Base-by-base conservation (phyloP, 2,797 vertebrate genomes). In the Gadopsis marmoratus region DNA sequence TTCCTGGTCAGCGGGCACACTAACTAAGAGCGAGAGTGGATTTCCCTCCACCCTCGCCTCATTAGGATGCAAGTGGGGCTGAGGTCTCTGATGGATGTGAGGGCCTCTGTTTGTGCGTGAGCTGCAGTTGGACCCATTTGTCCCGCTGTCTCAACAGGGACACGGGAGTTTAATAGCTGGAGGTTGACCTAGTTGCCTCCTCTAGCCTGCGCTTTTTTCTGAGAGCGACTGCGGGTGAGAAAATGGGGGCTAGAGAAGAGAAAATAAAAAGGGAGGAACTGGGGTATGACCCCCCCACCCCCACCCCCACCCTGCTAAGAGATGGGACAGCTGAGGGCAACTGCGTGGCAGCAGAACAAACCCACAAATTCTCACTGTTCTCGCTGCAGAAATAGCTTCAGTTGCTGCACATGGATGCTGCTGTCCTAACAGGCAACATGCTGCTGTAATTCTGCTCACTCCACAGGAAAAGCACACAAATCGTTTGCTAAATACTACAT, bases 311-410 rank as follows among this genome's bases (percentile, higher is more conserved):
- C 80, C 84, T 71, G 82, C 82, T 87, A 86, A 85, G 86, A 54
- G 76, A 90, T 90, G 84, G 88, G 89, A 92, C 93, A 92, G 89
- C 92, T 91, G 90, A 86, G 81, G 78, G 85, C 62, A 78, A 87
- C 73, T 77, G 78, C 33, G 50, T 10, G 33, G 71, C 71, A 80
- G 81, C 64, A 37, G 74, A 86, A 87, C 82, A 87, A 90, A 83
- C 87, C 83, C 78, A 61, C 79, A 89, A 83, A 76, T 78, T 90
- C 77, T 80, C 84, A 82, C 61, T 37, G 86, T 85, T 90, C 77
- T 80, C 84, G 80, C 61, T 37, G 86, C 86, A 89, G 79, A 90
- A 91, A 93, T 91, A 92, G 90, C 26, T 26, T 26, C 26, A 86
- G 76, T 73, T 4, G 82, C 83, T 84, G 78, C 81, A 81, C 83